These are phyloP conservation scores for Acridotheres tristis DNA, from an alignment of 2,797 vertebrate genomes.

Conservation along the genomic window DNA sequence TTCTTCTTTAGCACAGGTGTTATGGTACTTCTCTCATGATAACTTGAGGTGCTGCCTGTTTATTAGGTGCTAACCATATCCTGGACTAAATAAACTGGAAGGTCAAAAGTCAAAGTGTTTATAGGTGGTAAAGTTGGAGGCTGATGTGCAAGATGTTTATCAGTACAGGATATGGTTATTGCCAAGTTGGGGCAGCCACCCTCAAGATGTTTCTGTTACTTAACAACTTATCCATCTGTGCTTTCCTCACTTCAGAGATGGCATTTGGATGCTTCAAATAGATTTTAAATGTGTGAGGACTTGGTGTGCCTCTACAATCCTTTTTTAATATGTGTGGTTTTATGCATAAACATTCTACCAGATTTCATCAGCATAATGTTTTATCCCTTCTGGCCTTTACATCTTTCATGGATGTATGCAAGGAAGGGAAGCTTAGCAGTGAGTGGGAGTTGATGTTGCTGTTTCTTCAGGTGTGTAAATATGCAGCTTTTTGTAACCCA, in stretches of 20 bases:
- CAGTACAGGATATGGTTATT: constrained; percentile 45
- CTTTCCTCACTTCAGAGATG: not conserved
- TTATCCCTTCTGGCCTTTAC: not conserved
- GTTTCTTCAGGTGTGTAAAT: not conserved
- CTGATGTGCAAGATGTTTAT: constrained; percentile 68
- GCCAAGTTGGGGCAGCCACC: not conserved
- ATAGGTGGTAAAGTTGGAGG: constrained; percentile 62
- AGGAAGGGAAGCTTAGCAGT: not conserved
- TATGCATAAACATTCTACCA: not conserved
- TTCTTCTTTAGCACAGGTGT: constrained; percentile 8
- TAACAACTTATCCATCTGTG: not conserved
- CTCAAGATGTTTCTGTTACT: constrained; percentile 28
- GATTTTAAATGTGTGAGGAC: not conserved
- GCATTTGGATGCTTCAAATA: not conserved
- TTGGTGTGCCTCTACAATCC: not conserved
- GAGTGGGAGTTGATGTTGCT: not conserved
- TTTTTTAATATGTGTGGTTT: not conserved
- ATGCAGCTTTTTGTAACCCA: not conserved
- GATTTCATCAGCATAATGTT: not conserved
- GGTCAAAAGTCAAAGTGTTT: constrained; percentile 67
- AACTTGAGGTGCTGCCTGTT: constrained; percentile 55
- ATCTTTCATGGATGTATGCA: not conserved
- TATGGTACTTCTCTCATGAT: constrained; percentile 7
- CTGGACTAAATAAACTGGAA: constrained; percentile 66
- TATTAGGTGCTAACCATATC: constrained; percentile 70